phyloP scores from a whole-genome alignment of 1,140 invertebrate genomes.

The Bacillus rossius region DNA sequence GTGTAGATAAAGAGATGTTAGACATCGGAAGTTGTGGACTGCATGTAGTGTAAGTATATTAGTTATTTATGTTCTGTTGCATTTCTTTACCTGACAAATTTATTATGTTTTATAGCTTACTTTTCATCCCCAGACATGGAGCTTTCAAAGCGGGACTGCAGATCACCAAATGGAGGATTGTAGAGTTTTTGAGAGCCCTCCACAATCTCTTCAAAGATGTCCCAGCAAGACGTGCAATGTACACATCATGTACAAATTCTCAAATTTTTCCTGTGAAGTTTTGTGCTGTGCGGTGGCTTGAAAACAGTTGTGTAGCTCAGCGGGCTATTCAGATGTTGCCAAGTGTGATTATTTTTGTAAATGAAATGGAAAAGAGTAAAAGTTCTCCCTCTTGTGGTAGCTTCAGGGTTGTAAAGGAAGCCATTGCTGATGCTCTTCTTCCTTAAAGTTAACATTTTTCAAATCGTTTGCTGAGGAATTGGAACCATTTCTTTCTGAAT shows the following conservation, averaged over 20 bases:
- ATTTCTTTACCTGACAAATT: no score
- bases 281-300: constrained; percentile 16
- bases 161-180: constrained; percentile 8
- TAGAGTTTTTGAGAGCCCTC: constrained; percentile 10
- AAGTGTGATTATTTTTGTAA: constrained; percentile 5
- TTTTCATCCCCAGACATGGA: neutral
- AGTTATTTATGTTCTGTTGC: no score
- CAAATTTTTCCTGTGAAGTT: constrained; percentile 17
- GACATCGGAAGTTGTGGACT: constrained; percentile 18
- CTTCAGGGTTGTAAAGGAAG: constrained; percentile 15
- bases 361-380: constrained; percentile 11
- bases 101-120: no score
- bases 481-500: constrained; percentile 21
- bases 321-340: constrained; percentile 13
- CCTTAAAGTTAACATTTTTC: constrained; percentile 21
- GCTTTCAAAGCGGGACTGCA: constrained; percentile 15
- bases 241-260: constrained; percentile 10
- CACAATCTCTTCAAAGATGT: constrained; percentile 14
- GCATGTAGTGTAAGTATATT: constrained; percentile 9
- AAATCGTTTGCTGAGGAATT: constrained; percentile 16
- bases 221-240: constrained; percentile 10
- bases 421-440: constrained; percentile 15
- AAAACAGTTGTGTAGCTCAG: constrained; percentile 14
- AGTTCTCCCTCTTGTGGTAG: constrained; percentile 15
- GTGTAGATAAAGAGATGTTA: constrained; percentile 1